Conservation (phyloP, 2,888 invertebrate genomes). For the Julus scanicus region DNA sequence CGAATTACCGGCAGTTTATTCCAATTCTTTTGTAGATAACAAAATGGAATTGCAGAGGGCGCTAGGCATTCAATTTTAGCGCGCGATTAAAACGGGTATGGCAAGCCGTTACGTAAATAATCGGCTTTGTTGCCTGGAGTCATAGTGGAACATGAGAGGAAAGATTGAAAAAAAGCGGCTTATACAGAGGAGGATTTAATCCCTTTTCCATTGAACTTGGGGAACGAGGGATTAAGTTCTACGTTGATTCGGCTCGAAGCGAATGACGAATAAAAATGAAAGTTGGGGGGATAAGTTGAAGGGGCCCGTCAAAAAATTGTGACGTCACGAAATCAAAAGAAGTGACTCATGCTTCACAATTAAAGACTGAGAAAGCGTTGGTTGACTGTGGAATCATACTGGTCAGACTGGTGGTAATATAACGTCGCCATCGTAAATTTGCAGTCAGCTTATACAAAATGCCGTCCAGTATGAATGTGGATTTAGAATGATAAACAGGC, state of each 20-base stretch:
- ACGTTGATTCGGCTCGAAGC: neutral
- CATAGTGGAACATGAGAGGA: too few relatives aligned
- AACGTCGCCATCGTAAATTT: too few relatives aligned
- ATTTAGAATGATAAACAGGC: too few relatives aligned
- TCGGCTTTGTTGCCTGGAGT: too few relatives aligned
- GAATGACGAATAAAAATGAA: neutral
- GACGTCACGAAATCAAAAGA: neutral
- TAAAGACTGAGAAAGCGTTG: too few relatives aligned
- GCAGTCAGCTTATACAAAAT: too few relatives aligned
- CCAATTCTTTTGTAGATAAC: too few relatives aligned
- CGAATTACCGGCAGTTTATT: too few relatives aligned
- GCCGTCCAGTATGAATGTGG: too few relatives aligned
- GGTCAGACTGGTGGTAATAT: neutral
- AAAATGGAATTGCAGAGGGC: neutral
- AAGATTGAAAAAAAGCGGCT: neutral
- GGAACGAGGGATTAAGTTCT: slow-evolving; percentile 4
- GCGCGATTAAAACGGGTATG: neutral
- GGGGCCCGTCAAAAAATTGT: neutral
- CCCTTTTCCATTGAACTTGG: neutral
- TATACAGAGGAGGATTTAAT: neutral
- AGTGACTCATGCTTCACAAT: neutral
- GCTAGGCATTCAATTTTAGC: neutral
- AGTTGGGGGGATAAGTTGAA: neutral
- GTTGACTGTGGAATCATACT: neutral
- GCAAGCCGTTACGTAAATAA: neutral